Evolutionary conservation across 2,888 invertebrate genomes (phyloP).

Genomic region (Nematopogon swammerdamellus): DNA sequence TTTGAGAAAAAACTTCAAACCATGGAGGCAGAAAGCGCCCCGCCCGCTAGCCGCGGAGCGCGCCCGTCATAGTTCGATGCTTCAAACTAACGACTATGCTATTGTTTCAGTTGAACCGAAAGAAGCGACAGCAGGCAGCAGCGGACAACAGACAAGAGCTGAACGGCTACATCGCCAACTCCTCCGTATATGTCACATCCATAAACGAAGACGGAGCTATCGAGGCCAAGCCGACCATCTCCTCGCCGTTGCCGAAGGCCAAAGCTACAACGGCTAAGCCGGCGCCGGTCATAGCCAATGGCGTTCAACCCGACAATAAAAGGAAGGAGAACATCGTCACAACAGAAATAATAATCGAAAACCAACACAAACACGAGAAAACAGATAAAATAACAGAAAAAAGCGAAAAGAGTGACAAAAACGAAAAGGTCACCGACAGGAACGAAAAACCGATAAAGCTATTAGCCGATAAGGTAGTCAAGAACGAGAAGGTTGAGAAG

Average conservation of each 20-base stretch:
- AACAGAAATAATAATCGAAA: conserved; percentile 22
- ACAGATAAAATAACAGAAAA: conserved; percentile 29
- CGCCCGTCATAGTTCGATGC: no score
- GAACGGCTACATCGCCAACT: conserved; percentile 79
- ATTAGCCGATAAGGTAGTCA: no score
- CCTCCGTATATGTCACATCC: conserved; percentile 81
- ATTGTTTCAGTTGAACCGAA: conserved; percentile 59
- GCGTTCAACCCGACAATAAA: conserved; percentile 30
- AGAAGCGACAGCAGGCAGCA: conserved; percentile 41
- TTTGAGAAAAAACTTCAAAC: no score
- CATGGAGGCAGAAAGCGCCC: no score
- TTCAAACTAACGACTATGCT: no score
- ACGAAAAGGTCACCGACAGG: conserved; percentile 23
- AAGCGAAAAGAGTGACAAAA: conserved; percentile 14
- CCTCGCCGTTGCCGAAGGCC: conserved; percentile 43
- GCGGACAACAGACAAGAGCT: conserved; percentile 57
- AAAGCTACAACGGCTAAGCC: conserved; percentile 38
- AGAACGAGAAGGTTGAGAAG: neutral
- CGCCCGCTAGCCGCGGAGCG: no score
- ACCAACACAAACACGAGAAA: conserved; percentile 40
- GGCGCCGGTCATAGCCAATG: conserved; percentile 43
- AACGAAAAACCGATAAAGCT: conserved; percentile 16
- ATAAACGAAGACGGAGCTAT: conserved; percentile 55
- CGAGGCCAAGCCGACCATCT: conserved; percentile 44
- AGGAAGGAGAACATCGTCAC: conserved; percentile 17